Conservation (phyloP, 1,140 invertebrate genomes). For the Parapsyche elsis region DNA sequence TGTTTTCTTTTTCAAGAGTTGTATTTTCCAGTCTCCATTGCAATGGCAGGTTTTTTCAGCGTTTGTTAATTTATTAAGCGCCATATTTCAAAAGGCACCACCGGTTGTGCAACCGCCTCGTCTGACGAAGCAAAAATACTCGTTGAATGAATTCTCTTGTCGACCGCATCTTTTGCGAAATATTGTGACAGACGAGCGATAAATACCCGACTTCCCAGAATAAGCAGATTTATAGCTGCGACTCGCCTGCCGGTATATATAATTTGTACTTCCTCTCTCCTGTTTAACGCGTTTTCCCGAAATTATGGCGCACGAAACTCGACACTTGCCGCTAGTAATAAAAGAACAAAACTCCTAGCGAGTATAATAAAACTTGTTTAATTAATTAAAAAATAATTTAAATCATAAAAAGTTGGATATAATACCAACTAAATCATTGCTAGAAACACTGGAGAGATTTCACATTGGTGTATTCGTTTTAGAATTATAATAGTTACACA, state of each 20-base stretch:
- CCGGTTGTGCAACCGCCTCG: background rate
- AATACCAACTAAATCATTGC: too few relatives aligned
- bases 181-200: conserved; percentile 31
- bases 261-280: too few relatives aligned
- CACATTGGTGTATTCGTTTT: too few relatives aligned
- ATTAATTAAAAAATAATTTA: too few relatives aligned
- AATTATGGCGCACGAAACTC: background rate
- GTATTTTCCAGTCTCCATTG: too few relatives aligned
- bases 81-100: conserved; percentile 15
- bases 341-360: too few relatives aligned
- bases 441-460: too few relatives aligned
- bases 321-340: background rate
- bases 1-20: too few relatives aligned
- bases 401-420: too few relatives aligned
- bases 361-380: too few relatives aligned
- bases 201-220: conserved; percentile 36
- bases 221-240: conserved; percentile 27
- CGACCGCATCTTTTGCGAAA: conserved; percentile 40
- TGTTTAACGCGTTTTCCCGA: background rate
- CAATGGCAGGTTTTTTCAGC: background rate
- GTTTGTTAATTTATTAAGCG: conserved; percentile 10
- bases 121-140: conserved; percentile 26
- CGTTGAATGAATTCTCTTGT: conserved; percentile 44
- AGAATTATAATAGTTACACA: too few relatives aligned
- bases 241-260: too few relatives aligned